A percentile compares a stretch with the other conserved stretches of the same genome.
These are phyloP conservation scores for Cephus runcator DNA, from an alignment of 2,888 invertebrate genomes.

Conservation along the genomic window DNA sequence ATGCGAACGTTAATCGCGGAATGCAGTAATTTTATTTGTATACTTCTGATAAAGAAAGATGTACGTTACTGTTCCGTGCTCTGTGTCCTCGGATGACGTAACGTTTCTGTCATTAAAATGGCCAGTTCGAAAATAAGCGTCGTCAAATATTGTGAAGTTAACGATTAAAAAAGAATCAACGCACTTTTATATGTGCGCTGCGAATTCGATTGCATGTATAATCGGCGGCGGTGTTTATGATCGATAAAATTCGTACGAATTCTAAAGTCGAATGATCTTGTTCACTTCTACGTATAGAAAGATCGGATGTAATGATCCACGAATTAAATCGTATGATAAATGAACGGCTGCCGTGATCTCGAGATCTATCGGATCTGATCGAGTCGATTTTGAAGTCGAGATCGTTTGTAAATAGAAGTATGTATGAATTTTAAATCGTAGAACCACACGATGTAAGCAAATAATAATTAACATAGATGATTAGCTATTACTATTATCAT, in stretches of 20 bases:
- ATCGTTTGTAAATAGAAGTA: conserved; percentile 24
- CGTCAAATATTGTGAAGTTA: background rate
- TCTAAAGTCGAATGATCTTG: background rate
- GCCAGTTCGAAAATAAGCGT: background rate
- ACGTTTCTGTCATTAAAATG: background rate
- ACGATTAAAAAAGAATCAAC: background rate
- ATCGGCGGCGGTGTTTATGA: background rate
- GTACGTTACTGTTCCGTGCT: background rate
- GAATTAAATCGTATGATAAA: background rate
- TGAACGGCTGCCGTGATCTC: background rate
- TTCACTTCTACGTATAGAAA: background rate
- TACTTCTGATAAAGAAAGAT: too few relatives aligned
- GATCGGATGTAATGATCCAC: background rate
- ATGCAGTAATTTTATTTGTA: background rate
- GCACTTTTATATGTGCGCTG: background rate
- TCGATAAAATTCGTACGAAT: background rate
- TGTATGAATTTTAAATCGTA: conserved; percentile 38
- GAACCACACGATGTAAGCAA: conserved; percentile 40
- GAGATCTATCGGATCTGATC: background rate
- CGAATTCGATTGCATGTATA: background rate
- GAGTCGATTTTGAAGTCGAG: conserved; percentile 9
- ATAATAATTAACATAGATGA: conserved; percentile 43
- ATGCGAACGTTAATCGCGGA: background rate
- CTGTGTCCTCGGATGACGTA: background rate
- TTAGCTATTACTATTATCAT: conserved; percentile 44